Conservation (phyloP, 1,140 invertebrate genomes). For the Drosophila rhopaloa region DNA sequence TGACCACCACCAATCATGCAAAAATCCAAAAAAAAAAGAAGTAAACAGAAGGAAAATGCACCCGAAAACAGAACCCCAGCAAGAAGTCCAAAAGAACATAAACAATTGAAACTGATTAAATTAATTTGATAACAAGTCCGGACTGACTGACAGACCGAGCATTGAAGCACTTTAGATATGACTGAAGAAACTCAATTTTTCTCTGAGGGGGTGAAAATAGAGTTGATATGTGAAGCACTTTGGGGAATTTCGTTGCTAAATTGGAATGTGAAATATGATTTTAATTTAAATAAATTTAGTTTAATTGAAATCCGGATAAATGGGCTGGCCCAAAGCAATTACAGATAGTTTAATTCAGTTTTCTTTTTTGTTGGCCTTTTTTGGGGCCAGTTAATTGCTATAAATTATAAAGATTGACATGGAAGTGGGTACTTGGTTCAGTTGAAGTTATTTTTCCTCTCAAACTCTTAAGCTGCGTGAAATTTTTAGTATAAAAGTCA, state of each 20-base stretch:
- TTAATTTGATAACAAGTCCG: constrained; percentile 74
- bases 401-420: constrained; percentile 31
- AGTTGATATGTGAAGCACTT: constrained; percentile 22
- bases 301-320: constrained; percentile 41
- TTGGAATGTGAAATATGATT: constrained; percentile 67
- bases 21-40: constrained; percentile 41
- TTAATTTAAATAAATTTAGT: constrained; percentile 61
- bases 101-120: constrained; percentile 83
- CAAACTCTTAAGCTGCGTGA: neutral
- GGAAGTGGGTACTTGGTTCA: neutral
- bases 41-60: constrained; percentile 12
- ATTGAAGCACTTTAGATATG: constrained; percentile 70
- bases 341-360: constrained; percentile 39
- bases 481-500: neutral
- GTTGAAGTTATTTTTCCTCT: neutral
- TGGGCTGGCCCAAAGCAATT: constrained; percentile 40
- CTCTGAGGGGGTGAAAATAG: constrained; percentile 41
- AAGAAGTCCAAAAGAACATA: constrained; percentile 51
- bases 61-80: constrained; percentile 15
- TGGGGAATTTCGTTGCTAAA: constrained; percentile 49
- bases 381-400: constrained; percentile 3
- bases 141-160: constrained; percentile 23
- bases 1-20: constrained; percentile 71
- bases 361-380: constrained; percentile 21
- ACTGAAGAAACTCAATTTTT: constrained; percentile 12